Conservation (phyloP, 2,113 vertebrate genomes). For the Calyptomena viridis region DNA sequence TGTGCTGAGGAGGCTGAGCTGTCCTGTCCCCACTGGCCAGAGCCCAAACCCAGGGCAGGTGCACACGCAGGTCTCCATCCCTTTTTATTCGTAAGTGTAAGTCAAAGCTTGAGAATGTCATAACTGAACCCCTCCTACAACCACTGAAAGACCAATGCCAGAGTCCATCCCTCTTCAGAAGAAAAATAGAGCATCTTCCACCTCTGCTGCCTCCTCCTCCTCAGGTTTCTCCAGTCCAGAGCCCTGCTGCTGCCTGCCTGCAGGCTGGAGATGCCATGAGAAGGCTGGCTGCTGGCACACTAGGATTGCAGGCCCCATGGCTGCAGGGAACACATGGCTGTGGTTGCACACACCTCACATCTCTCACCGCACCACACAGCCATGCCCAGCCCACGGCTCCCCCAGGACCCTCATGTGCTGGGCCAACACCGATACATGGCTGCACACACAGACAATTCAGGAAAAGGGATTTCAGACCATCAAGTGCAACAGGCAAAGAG, state of each 20-base stretch:
- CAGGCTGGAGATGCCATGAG: background rate
- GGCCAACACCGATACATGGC: accelerated
- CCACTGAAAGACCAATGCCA: background rate
- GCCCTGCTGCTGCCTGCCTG: background rate
- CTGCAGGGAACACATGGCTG: accelerated
- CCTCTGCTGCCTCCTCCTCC: background rate
- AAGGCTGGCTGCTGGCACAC: background rate
- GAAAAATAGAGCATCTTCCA: constrained; percentile 34
- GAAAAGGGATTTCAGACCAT: background rate
- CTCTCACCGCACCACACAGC: accelerated
- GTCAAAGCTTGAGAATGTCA: constrained; percentile 22
- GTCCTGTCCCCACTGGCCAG: accelerated
- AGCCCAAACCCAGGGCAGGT: background rate
- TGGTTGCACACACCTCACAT: no score
- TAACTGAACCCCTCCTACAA: background rate
- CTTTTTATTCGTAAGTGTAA: constrained; percentile 52
- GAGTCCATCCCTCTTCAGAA: background rate
- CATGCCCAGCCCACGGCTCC: accelerated
- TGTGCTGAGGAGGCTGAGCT: background rate
- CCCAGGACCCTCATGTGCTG: accelerated
- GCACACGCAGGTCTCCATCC: background rate
- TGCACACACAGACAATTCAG: background rate
- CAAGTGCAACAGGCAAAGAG: background rate
- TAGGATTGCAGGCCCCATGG: background rate
- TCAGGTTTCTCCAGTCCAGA: background rate